Base-by-base conservation (phyloP, 2,113 vertebrate genomes). In the Anguilla japonica region DNA sequence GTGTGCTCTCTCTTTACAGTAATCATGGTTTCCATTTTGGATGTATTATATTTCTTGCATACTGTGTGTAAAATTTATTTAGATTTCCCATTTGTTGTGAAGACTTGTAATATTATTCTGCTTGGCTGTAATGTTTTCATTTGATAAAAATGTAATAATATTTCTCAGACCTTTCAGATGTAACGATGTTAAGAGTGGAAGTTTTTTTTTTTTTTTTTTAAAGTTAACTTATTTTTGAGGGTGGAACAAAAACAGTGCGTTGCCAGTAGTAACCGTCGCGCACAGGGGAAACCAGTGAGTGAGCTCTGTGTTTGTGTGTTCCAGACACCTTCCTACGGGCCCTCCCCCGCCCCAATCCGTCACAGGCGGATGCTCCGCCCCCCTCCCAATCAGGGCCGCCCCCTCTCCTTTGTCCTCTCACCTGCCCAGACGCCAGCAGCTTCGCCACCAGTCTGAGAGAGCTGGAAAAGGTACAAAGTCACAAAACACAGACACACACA, bases 361-460 rank as follows among this genome's bases (percentile, higher is more conserved):
- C 89, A 0, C 93, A 94, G 41, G 93, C 95, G 0, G 93, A 95
- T 78, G 94, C 92, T 14, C 94, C 94, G 0, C 90, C 91, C 57
- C 95, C 96, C 18, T 90, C 94, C 8, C 46, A 94, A 26, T 95
- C 96, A 0, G 95, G 94, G 79, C 95, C 94, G 0, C 96, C 96
- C 1, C 95, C 95, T 46, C 93, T 95, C 82, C 95, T 97, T 85
- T 99, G 97, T 41, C 96, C 97, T 0, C 95, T 98, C 60, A 95
- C 95, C 81, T 91, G 97, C 20, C 97, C 96, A 0, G 97, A 98
- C 90, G 95, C 98, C 2, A 96, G 96, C 93, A 98, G 97, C 95
- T 99, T 99, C 71, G 97, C 98, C 0, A 97, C 98, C 89, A 99
- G 98, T 86, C 94, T 99, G 81, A 92, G 98, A 81, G 98, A 99